Base-by-base conservation (phyloP, 1,140 invertebrate genomes). In the Drosophila micromelanica region DNA sequence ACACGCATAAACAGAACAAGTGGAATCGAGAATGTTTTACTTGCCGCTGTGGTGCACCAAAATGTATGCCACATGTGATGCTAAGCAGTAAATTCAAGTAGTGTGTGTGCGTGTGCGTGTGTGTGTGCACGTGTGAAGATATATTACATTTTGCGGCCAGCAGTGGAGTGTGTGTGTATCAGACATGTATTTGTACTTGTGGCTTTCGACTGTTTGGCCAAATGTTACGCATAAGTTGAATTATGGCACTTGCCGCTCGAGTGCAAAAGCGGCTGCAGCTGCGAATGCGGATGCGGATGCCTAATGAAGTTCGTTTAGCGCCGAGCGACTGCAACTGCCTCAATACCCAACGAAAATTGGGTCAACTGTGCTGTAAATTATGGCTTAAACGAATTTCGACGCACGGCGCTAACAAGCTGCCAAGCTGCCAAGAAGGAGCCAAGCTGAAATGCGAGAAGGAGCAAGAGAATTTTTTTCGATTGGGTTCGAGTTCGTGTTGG, bases 121-220 rank as follows among this genome's bases (percentile, higher is more conserved):
- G 52, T 49, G 40, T 65, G 23, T 42, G 27, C 60, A 12, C 63
- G 75, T 65, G 78, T 73, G 77, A 81, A 82, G 82, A 86, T 86
- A 82, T 82, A 87, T 87, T 73, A 78, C 82, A 68, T 48, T 73
- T 62, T 68, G 64, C 46, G 75, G 69, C 59, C 38, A 48, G 13
- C 48, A 27, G 54, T 51, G 27, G 45, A 35, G 12, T 38, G 27
- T 12, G 12, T 38, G 15, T 49, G 62, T 48, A 64, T 76, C 63
- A 54, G 78, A 73, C 80, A 86, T 78, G 82, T 75, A 87, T 87
- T 86, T 86, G 78, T 86, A 86, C 81, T 86, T 76, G 72, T 49
- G 79, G 79, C 78, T 74, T 70, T 54, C 42, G 60, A 63, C 57
- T 70, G 59, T 52, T 74, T 46, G 30, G 63, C 49, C 73, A 54